Evolutionary conservation across 2,113 vertebrate species (phyloP).

Genomic region (Martes martes): DNA sequence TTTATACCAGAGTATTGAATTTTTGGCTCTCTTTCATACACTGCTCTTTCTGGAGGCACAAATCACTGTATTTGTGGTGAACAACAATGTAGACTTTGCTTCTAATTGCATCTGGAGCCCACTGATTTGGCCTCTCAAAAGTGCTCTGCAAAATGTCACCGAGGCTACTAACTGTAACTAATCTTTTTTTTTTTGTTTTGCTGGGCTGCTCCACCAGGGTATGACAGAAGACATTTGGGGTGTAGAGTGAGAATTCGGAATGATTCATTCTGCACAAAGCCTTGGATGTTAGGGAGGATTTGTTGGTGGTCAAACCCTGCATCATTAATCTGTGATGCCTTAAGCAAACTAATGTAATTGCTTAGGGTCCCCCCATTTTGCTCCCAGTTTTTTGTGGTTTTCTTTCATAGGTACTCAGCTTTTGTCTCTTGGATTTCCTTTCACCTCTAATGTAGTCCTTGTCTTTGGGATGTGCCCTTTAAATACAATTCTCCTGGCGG

Average conservation of each 20-base stretch:
- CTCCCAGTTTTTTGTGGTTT: not conserved
- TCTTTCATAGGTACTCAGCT: not conserved
- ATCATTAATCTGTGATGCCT: not conserved
- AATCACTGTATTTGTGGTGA: not conserved
- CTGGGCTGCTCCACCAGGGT: not conserved
- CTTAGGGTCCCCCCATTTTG: not conserved
- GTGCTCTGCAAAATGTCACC: not conserved
- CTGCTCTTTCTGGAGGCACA: not conserved
- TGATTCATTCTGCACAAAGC: not conserved
- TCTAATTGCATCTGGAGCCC: not conserved
- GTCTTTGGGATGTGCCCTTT: not conserved
- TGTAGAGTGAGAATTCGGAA: not conserved
- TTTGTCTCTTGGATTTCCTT: not conserved
- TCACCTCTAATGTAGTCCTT: not conserved
- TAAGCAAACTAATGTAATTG: not conserved
- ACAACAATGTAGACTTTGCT: not conserved
- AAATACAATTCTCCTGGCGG: not conserved
- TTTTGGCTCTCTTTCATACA: not conserved
- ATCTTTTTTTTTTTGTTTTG: not conserved
- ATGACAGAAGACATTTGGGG: not conserved
- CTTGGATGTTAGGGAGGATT: not conserved
- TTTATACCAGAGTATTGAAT: slow-evolving; percentile 5
- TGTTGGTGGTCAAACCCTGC: not conserved
- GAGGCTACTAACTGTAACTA: not conserved
- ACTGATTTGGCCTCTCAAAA: not conserved